Conservation (phyloP, 2,888 invertebrate species). For the Drosophila picticornis region DNA sequence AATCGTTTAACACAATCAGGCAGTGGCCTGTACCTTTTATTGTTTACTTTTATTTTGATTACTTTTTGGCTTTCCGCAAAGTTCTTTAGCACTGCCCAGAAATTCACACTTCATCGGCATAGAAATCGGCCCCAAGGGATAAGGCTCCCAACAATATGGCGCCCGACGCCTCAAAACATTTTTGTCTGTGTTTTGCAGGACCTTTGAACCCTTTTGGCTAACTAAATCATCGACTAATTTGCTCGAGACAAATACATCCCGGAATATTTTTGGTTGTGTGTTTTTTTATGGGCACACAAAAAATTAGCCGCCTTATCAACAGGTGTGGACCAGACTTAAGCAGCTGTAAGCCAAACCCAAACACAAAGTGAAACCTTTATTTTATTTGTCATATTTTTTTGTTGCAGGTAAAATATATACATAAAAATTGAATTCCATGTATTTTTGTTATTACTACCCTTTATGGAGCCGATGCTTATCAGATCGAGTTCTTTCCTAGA, state of each 20-base stretch:
- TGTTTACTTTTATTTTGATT: slow-evolving; percentile 79
- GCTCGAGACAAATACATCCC: slow-evolving; percentile 22
- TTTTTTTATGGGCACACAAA: slow-evolving; percentile 55
- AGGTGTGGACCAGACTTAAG: slow-evolving; percentile 56
- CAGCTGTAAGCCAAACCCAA: slow-evolving; percentile 47
- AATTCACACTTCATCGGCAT: slow-evolving; percentile 70
- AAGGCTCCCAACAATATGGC: slow-evolving; percentile 41
- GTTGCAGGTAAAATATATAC: slow-evolving; percentile 65
- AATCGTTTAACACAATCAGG: slow-evolving; percentile 73
- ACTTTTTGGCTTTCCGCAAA: slow-evolving; percentile 64
- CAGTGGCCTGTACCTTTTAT: slow-evolving; percentile 44
- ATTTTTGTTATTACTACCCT: slow-evolving; percentile 56
- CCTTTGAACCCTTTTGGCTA: slow-evolving; percentile 39
- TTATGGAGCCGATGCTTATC: slow-evolving; percentile 61
- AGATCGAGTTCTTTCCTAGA: slow-evolving; percentile 20
- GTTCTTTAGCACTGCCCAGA: slow-evolving; percentile 45
- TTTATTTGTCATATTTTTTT: slow-evolving; percentile 54
- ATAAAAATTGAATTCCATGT: slow-evolving; percentile 65
- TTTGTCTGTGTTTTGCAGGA: slow-evolving; percentile 11
- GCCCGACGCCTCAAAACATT: not conserved
- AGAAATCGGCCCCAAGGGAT: slow-evolving; percentile 41
- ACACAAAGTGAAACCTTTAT: slow-evolving; percentile 31
- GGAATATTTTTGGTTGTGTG: not conserved
- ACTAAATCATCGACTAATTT: slow-evolving; percentile 73
- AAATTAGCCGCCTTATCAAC: slow-evolving; percentile 76